phyloP scores from a whole-genome alignment of 1,140 invertebrate species.

The Drosophila nasuta region DNA sequence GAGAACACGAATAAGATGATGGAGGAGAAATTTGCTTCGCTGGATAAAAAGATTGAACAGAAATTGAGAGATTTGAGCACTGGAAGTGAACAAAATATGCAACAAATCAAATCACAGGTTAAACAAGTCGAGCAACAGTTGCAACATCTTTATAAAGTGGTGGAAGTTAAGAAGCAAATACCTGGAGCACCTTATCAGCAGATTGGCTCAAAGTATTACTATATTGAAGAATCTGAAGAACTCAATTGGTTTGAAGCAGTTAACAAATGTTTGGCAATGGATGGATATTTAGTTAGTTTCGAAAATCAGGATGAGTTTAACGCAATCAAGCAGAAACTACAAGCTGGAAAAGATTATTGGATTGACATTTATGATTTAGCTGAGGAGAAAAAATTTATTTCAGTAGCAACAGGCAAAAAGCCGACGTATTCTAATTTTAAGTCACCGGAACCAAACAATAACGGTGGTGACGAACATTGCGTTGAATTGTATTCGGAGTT shows the following conservation, averaged over 20 bases:
- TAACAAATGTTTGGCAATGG: neutral
- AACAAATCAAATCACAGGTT: too few relatives aligned
- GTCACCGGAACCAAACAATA: slow-evolving; percentile 1
- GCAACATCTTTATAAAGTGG: too few relatives aligned
- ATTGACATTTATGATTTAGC: slow-evolving; percentile 2
- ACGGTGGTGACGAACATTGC: slow-evolving; percentile 1
- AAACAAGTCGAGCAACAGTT: too few relatives aligned
- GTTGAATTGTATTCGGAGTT: neutral
- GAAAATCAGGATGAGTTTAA: neutral
- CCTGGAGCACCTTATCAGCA: too few relatives aligned
- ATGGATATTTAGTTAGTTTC: neutral
- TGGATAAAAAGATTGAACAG: neutral
- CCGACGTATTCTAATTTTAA: neutral
- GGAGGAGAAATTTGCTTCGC: too few relatives aligned
- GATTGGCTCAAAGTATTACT: slow-evolving; percentile 14
- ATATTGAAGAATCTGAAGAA: neutral
- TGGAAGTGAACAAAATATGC: neutral
- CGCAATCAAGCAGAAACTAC: neutral
- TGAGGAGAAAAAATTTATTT: neutral
- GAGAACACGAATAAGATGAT: neutral
- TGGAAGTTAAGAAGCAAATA: too few relatives aligned
- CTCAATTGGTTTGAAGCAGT: slow-evolving; percentile 1
- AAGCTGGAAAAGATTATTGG: neutral
- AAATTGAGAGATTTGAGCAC: neutral
- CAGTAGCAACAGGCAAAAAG: neutral